phyloP scores from a whole-genome alignment of 2,888 invertebrate genomes.

The Rosalia funebris region DNA sequence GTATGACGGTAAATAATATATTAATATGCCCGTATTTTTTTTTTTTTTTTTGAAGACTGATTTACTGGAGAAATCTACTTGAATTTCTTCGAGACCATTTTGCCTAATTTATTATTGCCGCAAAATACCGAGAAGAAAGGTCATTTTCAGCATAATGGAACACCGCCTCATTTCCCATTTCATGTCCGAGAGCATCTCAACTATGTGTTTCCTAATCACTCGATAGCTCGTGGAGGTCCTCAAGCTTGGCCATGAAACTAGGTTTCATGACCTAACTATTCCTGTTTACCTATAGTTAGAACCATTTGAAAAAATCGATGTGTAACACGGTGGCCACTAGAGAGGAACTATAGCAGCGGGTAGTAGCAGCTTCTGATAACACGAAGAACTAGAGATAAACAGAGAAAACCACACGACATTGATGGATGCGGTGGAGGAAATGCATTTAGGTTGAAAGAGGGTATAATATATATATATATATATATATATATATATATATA shows the following conservation, averaged over 20 bases:
- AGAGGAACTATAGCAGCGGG: too few species aligned
- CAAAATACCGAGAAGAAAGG: not conserved
- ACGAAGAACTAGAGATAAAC: too few species aligned
- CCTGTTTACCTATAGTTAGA: too few species aligned
- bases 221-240: not conserved
- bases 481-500: too few species aligned
- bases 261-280: not conserved
- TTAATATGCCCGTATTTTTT: too few species aligned
- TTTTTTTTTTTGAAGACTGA: not conserved
- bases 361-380: not conserved
- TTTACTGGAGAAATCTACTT: conserved; percentile 5
- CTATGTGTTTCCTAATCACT: not conserved
- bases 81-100: not conserved
- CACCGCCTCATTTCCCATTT: not conserved
- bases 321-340: not conserved
- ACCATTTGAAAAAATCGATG: not conserved
- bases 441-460: too few species aligned
- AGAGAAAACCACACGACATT: too few species aligned
- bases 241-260: not conserved
- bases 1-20: too few species aligned
- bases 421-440: too few species aligned
- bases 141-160: not conserved
- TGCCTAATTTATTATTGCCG: conserved; percentile 1
- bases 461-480: too few species aligned
- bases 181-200: not conserved